Conservation (phyloP, 1,140 invertebrate genomes). For the Drosophila takahashii region DNA sequence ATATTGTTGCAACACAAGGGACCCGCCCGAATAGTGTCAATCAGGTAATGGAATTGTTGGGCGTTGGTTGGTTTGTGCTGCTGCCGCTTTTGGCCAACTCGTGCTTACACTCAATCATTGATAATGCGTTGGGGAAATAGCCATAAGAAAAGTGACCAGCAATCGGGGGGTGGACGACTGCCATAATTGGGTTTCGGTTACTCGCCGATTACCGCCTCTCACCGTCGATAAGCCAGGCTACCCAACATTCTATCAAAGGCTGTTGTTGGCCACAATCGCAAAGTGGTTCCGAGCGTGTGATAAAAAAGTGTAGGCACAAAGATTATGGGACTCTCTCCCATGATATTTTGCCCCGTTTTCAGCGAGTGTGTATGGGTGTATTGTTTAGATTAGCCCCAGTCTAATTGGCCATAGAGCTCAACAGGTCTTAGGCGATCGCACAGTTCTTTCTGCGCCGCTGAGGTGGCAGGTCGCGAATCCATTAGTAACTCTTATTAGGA, state of each 20-base stretch:
- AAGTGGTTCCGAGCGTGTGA: constrained; percentile 62
- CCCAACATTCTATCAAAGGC: constrained; percentile 36
- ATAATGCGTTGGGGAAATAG: constrained; percentile 37
- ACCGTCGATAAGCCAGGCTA: constrained; percentile 46
- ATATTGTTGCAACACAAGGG: constrained; percentile 29
- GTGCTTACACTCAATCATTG: constrained; percentile 75
- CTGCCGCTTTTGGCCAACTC: constrained; percentile 35
- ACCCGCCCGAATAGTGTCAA: constrained; percentile 31
- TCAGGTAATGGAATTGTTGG: constrained; percentile 27
- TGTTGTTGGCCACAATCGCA: constrained; percentile 62
- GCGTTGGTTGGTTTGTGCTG: background rate
- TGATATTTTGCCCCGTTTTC: constrained; percentile 3
- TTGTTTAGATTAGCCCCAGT: constrained; percentile 72
- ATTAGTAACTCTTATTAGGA: background rate
- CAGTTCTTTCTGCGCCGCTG: constrained; percentile 64
- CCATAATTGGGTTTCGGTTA: constrained; percentile 43
- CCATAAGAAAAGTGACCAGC: constrained; percentile 27
- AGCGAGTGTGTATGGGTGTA: constrained; percentile 17
- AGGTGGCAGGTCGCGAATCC: constrained; percentile 68
- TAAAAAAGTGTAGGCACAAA: constrained; percentile 63
- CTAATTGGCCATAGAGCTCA: constrained; percentile 70
- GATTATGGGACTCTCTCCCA: constrained; percentile 47
- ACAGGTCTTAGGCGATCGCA: constrained; percentile 57
- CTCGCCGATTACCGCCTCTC: constrained; percentile 42
- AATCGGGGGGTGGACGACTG: constrained; percentile 34